phyloP scores from a whole-genome alignment of 2,888 invertebrate species.

The Synergus umbraculus region DNA sequence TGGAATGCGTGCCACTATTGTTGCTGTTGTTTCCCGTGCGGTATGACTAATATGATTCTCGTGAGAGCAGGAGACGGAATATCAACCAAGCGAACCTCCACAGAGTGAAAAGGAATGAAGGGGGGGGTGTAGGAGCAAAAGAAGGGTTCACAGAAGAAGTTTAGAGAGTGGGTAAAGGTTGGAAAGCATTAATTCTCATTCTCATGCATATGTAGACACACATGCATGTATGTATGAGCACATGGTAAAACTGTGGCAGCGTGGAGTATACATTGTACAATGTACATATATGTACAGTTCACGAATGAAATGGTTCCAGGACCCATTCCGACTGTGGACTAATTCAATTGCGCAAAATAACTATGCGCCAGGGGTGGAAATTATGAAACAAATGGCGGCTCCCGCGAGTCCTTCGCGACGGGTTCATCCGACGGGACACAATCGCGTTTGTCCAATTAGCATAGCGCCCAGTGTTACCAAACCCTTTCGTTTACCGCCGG shows the following conservation, averaged over 20 bases:
- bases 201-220: background rate
- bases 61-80: too few species aligned
- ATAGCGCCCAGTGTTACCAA: conserved; percentile 43
- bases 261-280: background rate
- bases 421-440: conserved; percentile 46
- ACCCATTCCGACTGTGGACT: conserved; percentile 50
- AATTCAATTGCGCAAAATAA: conserved; percentile 57
- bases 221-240: background rate
- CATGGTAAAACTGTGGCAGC: background rate
- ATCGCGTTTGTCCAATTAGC: conserved; percentile 57
- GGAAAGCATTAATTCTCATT: background rate
- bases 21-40: background rate
- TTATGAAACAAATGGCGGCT: conserved; percentile 57
- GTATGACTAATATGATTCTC: background rate
- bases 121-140: background rate
- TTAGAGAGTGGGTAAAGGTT: background rate
- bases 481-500: background rate
- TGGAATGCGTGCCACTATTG: background rate
- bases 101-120: background rate
- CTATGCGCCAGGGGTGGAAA: conserved; percentile 48
- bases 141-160: background rate
- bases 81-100: background rate
- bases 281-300: background rate
- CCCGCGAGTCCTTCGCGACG: conserved; percentile 41
- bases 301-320: conserved; percentile 20